Evolutionary conservation across 2,113 vertebrate species (phyloP), one percentile per base, ranked within the genome.

Genomic region (Leptocoma aspasia): DNA sequence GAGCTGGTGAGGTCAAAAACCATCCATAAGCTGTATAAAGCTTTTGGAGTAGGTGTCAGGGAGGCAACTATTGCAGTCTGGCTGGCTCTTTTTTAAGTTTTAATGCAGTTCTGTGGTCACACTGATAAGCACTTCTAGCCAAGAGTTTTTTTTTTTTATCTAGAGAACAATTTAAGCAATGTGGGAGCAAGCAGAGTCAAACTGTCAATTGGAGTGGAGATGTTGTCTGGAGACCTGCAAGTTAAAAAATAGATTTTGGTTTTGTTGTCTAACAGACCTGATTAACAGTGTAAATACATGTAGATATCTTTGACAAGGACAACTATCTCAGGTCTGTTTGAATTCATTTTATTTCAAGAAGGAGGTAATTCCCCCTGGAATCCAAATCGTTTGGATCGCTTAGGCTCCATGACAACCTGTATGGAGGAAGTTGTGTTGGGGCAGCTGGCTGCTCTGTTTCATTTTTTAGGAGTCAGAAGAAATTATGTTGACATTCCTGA

Each of bases 401-500:
- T 35, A 70, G 75, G 60, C 82, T 94, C 95, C 87, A 90, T 95
- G 93, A 97, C 90, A 96, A 95, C 93, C 90, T 88, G 71, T 54
- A 70, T 0, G 11, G 45, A 95, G 90, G 92, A 95, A 90, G 82
- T 91, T 80, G 75, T 91, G 66, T 47, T 91, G 86, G 80, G 83
- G 82, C 92, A 93, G 79, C 86, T 97, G 94, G 92, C 95, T 2
- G 76, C 59, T 90, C 92, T 94, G 89, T 59, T 93, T 96, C 80
- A 94, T 95, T 96, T 95, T 96, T 96, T 44, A 78, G 76, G 82
- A 97, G 92, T 97, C 94, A 97, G 72, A 95, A 92, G 72, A 96
- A 94, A 97, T 96, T 94, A 94, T 90, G 86, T 86, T 94, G 89
- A 96, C 91, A 84, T 94, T 95, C 94, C 89, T 89, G 52, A 94